Evolutionary conservation across 2,113 vertebrate species (phyloP), one percentile per base, ranked within the genome.

Genomic region (Neoarius graeffei): DNA sequence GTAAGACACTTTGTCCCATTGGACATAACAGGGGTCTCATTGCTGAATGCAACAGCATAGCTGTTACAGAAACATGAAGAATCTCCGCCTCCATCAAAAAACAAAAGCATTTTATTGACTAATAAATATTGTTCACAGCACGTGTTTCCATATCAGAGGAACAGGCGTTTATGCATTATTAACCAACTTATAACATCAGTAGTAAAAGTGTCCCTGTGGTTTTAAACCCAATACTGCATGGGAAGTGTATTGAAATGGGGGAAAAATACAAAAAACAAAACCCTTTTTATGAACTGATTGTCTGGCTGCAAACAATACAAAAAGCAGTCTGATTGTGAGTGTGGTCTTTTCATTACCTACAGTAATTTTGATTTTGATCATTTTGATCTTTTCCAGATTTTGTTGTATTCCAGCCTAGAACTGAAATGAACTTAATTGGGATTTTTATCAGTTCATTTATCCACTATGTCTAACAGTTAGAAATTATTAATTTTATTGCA

Each of bases 161-260:
- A 90, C 20, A 35, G 80, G 69, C 60, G 20, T 81, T 86, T 48
- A 82, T 93, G 90, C 92, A 94, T 94, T 92, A 93, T 94, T 91
- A 93, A 91, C 87, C 62, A 88, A 87, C 90, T 92, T 93, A 93
- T 92, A 90, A 85, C 90, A 91, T 93, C 87, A 93, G 88, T 88
- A 88, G 90, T 90, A 87, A 89, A 92, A 92, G 87, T 84, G 83
- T 92, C 90, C 67, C 64, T 50, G 73, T 74, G 90, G 54, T 81
- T 83, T 67, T 86, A 86, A 87, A 59, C 60, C 69, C 35, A 87
- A 90, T 87, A 73, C 50, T 76, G 25, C 52, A 30, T 85, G 56
- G 81, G 54, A 88, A 87, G 73, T 90, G 64, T 85, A 85, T 83
- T 85, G 30, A 66, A 89, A 88, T 67, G 56, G 50, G 42, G 42